phyloP scores from a whole-genome alignment of 1,140 invertebrate species.

The Aphaenogaster ashmeadi region DNA sequence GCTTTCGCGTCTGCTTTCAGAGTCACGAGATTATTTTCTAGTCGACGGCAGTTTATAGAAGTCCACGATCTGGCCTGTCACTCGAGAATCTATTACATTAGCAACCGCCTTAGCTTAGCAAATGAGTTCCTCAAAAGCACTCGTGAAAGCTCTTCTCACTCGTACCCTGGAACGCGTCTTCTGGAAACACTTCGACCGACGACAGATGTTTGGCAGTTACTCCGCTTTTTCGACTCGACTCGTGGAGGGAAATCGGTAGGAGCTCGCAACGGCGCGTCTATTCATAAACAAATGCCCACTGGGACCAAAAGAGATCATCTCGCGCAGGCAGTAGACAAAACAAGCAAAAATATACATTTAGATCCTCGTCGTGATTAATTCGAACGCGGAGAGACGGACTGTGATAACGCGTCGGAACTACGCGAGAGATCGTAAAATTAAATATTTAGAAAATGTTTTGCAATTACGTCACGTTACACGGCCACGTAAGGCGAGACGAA shows the following conservation, averaged over 20 bases:
- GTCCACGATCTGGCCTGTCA: conserved; percentile 24
- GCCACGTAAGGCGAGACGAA: background rate
- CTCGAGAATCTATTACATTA: conserved; percentile 40
- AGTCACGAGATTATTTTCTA: conserved; percentile 39
- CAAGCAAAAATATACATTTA: background rate
- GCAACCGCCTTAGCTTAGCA: conserved; percentile 47
- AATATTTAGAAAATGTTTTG: conserved; percentile 26
- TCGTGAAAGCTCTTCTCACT: conserved; percentile 48
- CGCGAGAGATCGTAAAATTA: background rate
- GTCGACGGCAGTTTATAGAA: conserved; percentile 26
- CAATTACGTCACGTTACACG: background rate
- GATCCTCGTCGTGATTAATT: conserved; percentile 17
- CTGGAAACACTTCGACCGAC: conserved; percentile 67
- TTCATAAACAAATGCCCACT: conserved; percentile 2
- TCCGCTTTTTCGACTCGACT: background rate
- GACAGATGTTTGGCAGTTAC: conserved; percentile 75
- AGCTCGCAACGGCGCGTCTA: background rate
- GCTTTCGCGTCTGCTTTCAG: background rate
- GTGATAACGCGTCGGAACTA: background rate
- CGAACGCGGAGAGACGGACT: background rate
- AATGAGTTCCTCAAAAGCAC: conserved; percentile 71
- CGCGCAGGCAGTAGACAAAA: background rate
- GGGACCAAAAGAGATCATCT: background rate
- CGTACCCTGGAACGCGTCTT: conserved; percentile 59
- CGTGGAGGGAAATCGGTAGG: background rate